phyloP scores from a whole-genome alignment of 2,888 invertebrate genomes.

The Heliconius ethilla region DNA sequence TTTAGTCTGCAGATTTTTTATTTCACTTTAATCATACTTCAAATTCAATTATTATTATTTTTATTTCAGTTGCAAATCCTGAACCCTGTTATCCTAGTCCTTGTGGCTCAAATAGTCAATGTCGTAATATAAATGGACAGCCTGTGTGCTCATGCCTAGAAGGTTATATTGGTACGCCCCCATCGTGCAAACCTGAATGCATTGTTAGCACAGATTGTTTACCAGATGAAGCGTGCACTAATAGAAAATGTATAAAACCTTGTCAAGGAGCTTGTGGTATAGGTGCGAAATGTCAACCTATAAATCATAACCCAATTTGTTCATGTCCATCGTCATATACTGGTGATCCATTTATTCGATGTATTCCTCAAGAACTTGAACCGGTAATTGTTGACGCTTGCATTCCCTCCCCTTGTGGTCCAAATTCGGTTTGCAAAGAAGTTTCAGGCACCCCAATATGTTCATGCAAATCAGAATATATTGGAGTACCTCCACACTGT shows the following conservation, averaged over 20 bases:
- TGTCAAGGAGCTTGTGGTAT: conserved; percentile 92
- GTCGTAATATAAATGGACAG: conserved; percentile 87
- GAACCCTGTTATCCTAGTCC: conserved; percentile 82
- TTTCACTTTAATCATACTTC: not conserved
- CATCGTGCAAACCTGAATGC: conserved; percentile 90
- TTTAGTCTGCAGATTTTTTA: not conserved
- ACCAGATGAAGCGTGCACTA: conserved; percentile 87
- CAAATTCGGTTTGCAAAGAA: conserved; percentile 87
- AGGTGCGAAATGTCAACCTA: conserved; percentile 87
- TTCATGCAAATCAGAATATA: conserved; percentile 85
- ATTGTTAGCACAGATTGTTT: conserved; percentile 88
- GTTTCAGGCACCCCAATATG: conserved; percentile 87
- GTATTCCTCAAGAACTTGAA: conserved; percentile 77
- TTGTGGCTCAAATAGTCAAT: conserved; percentile 91
- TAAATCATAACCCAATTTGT: conserved; percentile 91
- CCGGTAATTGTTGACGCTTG: conserved; percentile 85
- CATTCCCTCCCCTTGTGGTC: conserved; percentile 90
- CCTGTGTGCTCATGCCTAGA: conserved; percentile 87
- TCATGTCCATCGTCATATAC: conserved; percentile 85
- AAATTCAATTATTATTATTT: not conserved
- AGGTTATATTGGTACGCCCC: conserved; percentile 88
- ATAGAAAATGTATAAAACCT: conserved; percentile 91
- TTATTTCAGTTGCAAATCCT: conserved; percentile 62
- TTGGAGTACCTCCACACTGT: conserved; percentile 88
- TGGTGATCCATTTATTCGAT: conserved; percentile 90